Conservation (phyloP, 1,140 invertebrate species). For the Anoplolepis gracilipes region DNA sequence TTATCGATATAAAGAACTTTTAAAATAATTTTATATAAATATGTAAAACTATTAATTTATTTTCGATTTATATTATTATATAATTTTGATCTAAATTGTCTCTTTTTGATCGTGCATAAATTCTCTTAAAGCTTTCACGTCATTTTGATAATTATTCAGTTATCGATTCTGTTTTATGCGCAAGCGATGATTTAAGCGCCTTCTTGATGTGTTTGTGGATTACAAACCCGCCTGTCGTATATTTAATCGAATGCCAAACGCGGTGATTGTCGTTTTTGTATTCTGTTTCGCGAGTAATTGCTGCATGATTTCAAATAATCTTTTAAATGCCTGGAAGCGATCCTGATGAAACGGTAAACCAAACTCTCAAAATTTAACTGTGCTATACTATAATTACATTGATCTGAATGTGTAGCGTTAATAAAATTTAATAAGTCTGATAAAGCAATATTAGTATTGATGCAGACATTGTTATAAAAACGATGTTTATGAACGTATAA, state of each 20-base stretch:
- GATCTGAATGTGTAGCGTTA: constrained; percentile 4
- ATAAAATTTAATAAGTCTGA: constrained; percentile 49
- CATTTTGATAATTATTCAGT: constrained; percentile 33
- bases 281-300: constrained; percentile 51
- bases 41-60: not conserved
- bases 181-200: constrained; percentile 22
- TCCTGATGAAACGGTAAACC: constrained; percentile 44
- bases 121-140: constrained; percentile 1
- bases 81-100: not conserved
- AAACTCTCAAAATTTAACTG: constrained; percentile 42
- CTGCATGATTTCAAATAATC: constrained; percentile 46
- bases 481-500: not conserved
- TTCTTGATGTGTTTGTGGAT: constrained; percentile 30
- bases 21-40: not conserved
- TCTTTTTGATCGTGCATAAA: not conserved
- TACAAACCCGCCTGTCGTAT: constrained; percentile 32
- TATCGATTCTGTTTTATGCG: not conserved
- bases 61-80: constrained; percentile 17
- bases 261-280: constrained; percentile 44
- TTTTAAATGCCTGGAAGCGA: constrained; percentile 46
- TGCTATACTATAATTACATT: constrained; percentile 40
- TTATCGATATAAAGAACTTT: not conserved
- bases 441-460: not conserved
- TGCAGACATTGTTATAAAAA: not conserved
- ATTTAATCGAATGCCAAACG: constrained; percentile 52